Evolutionary conservation across 2,888 invertebrate species (phyloP).

Genomic region (Polydrusus pterygomalis): DNA sequence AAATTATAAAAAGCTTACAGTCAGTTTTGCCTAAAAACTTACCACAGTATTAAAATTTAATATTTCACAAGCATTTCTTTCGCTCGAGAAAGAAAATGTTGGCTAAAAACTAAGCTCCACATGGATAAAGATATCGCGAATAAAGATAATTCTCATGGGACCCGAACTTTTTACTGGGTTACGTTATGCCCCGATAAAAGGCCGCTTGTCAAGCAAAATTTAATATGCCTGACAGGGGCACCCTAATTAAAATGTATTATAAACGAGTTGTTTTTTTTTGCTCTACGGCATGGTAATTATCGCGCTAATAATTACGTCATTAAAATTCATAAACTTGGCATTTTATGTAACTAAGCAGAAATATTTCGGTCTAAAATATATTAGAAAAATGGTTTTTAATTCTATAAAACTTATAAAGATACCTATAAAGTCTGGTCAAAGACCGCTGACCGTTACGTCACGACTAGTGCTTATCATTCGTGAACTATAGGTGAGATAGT

Average conservation of each 20-base stretch:
- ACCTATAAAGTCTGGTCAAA: too few species aligned
- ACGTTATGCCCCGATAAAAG: constrained; percentile 27
- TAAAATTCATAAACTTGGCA: constrained; percentile 16
- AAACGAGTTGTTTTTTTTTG: constrained; percentile 20
- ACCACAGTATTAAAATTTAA: too few species aligned
- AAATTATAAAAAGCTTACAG: too few species aligned
- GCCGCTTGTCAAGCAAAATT: constrained; percentile 30
- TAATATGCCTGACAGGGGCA: constrained; percentile 37
- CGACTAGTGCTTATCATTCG: too few species aligned
- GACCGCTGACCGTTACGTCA: too few species aligned
- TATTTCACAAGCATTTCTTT: not conserved
- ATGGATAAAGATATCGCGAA: constrained; percentile 7
- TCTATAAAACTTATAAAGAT: too few species aligned
- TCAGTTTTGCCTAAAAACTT: too few species aligned
- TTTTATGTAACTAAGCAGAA: too few species aligned
- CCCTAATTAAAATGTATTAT: constrained; percentile 36
- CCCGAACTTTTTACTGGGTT: constrained; percentile 20
- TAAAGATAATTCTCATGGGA: constrained; percentile 10
- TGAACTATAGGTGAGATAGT: too few species aligned
- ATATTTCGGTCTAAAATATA: too few species aligned
- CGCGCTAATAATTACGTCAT: constrained; percentile 16
- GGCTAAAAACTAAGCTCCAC: constrained; percentile 4
- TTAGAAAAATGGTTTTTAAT: too few species aligned
- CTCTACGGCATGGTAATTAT: constrained; percentile 27
- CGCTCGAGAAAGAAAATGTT: not conserved